Base-by-base conservation (phyloP, 2,113 vertebrate species). In the Eulemur rufifrons region DNA sequence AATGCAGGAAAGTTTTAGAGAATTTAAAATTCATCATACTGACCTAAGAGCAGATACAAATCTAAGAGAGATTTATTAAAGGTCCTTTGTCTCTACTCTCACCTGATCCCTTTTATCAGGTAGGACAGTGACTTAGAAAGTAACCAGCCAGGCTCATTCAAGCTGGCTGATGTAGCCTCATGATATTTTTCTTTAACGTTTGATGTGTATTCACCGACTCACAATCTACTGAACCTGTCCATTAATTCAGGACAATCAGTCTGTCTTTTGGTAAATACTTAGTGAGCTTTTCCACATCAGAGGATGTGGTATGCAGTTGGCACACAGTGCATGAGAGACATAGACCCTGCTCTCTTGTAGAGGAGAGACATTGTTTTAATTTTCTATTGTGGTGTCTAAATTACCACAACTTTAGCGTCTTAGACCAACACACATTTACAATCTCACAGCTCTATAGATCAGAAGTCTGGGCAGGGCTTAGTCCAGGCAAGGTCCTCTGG, bases 101-200 rank as follows among this genome's bases (percentile, higher is more conserved):
- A 82, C 39, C 34, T 34, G 54, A 50, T 52, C 23, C 29, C 59
- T 77, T 86, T 81, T 78, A 50, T 18, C 59, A 47, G 42, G 25
- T 52, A 63, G 69, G 52, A 25, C 20, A 77, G 9, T 29, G 52
- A 83, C 88, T 92, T 81, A 23, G 21, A 77, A 71, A 82, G 80
- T 71, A 66, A 54, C 3, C 63, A 64, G 39, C 56, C 52, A 56
- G 23, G 59, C 47, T 88, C 61, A 45, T 20, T 68, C 9, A 56
- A 15, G 81, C 50, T 84, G 54, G 11, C 17, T 63, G 54, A 37
- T 74, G 77, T 71, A 77, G 23, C 17, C 32, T 86, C 14, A 63
- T 73, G 27, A 89, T 94, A 54, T 80, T 95, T 87, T 85, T 91
- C 50, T 89, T 96, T 68, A 85, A 77, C 73, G 17, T 74, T 34